phyloP scores from a whole-genome alignment of 1,140 invertebrate genomes.

The Helicoverpa armigera region DNA sequence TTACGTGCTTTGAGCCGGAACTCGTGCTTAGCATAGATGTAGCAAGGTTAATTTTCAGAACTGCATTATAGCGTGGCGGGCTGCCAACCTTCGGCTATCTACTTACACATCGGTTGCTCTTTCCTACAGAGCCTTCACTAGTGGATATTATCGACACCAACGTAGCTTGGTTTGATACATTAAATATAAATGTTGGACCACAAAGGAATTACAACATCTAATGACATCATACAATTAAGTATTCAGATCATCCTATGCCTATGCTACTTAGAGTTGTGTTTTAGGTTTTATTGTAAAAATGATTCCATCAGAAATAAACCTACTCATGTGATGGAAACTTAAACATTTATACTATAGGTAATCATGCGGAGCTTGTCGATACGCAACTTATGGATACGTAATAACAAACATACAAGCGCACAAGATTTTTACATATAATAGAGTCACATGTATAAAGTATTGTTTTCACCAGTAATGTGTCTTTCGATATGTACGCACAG shows the following conservation, averaged over 20 bases:
- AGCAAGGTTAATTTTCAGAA: not conserved
- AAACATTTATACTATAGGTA: conserved; percentile 18
- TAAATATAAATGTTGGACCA: not conserved
- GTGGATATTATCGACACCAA: not conserved
- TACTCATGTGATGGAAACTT: not conserved
- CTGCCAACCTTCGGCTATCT: not conserved
- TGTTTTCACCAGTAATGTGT: too few relatives aligned
- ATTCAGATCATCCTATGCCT: too few relatives aligned
- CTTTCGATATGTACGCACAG: not conserved
- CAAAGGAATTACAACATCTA: too few relatives aligned
- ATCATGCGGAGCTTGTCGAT: conserved; percentile 22
- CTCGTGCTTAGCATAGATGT: not conserved
- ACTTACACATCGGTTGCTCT: conserved; percentile 2
- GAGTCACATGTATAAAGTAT: too few relatives aligned
- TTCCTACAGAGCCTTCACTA: not conserved
- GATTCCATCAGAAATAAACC: not conserved
- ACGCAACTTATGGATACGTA: not conserved
- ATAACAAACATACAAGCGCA: not conserved
- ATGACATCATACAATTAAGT: too few relatives aligned
- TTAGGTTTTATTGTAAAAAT: not conserved
- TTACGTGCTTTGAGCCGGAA: not conserved
- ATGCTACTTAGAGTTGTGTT: too few relatives aligned
- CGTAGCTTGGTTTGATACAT: not conserved
- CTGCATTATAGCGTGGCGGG: not conserved
- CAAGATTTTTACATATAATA: too few relatives aligned